Base-by-base conservation (phyloP, 1,140 invertebrate genomes). In the Magallana gigas region DNA sequence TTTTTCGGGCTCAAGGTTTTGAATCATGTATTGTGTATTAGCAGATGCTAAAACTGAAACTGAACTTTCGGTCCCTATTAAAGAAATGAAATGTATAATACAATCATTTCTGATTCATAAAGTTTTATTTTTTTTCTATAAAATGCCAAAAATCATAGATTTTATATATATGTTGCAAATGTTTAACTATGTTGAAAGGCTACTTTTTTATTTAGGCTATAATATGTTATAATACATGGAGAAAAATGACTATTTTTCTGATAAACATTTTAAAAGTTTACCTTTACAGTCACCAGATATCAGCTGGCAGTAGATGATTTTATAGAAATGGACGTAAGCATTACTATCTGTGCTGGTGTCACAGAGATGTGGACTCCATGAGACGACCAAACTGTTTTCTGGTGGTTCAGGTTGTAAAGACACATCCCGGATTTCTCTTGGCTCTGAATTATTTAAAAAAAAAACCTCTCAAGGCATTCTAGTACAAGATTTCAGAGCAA, bases 241-340 rank as follows among this genome's bases (percentile, higher is more conserved):
- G 36, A 48, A 48, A 23, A 48, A 48, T 48, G 2, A 48, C 36
- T 5, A 48, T 48, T 5, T 5, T 48, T 48, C 8, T n/a, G 29
- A 7, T 29, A 11, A 36, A 23, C 8, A 48, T 8, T 4, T 29
- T 9, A 36, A 11, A 36, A 8, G 11, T 62, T 11, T 62, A 76
- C 23, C 18, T 76, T 76, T 76, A 29, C 68, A 76, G 36, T 29
- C 11, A 76, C 14, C 0, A 3, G 9, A 8, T 8, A 29, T 9
- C 9, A 36, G 36, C 68, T 36, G 68, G 14, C 68, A 76, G 36
- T 76, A 76, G 9, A 8, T 8, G 23, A 76, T 76, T 36, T 23
- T 76, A 29, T 76, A 76, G 2, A 29, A 76, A 76, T 76, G 23
- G 36, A 76, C 68, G 9, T 76, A 76, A 29, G 68, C 68, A 76